Conservation (phyloP, 1,140 invertebrate species). For the Eriosoma lanigerum region DNA sequence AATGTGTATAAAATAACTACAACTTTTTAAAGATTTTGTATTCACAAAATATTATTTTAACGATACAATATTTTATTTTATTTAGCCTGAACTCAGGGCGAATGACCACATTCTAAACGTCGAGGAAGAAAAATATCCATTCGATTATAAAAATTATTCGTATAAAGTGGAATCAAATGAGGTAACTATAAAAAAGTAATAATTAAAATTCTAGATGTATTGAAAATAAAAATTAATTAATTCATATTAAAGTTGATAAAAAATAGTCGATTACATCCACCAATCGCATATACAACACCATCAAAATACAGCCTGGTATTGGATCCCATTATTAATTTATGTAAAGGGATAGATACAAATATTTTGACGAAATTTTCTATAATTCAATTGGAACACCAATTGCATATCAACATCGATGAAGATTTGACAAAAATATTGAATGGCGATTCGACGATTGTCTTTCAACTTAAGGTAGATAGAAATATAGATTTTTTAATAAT, state of each 20-base stretch:
- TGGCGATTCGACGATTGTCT: neutral
- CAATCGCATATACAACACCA: neutral
- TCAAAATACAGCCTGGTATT: neutral
- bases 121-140: neutral
- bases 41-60: no score
- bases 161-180: constrained; percentile 4
- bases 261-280: neutral
- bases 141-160: neutral
- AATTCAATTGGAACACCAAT: neutral
- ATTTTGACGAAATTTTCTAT: constrained; percentile 1
- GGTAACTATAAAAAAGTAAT: neutral
- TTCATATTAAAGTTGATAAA: neutral
- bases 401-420: neutral
- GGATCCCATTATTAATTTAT: constrained; percentile 10
- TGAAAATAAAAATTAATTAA: neutral
- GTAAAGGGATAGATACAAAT: neutral
- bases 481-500: no score
- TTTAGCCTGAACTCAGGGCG: neutral
- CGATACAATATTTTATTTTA: neutral
- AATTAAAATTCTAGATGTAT: neutral
- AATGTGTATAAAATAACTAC: no score
- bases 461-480: constrained; percentile 16
- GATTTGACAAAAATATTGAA: neutral
- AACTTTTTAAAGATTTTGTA: no score
- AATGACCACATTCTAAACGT: no score